Evolutionary conservation across 2,797 vertebrate species (phyloP), one percentile per base, ranked within the genome.

Genomic region (Chaenodraco wilsoni): DNA sequence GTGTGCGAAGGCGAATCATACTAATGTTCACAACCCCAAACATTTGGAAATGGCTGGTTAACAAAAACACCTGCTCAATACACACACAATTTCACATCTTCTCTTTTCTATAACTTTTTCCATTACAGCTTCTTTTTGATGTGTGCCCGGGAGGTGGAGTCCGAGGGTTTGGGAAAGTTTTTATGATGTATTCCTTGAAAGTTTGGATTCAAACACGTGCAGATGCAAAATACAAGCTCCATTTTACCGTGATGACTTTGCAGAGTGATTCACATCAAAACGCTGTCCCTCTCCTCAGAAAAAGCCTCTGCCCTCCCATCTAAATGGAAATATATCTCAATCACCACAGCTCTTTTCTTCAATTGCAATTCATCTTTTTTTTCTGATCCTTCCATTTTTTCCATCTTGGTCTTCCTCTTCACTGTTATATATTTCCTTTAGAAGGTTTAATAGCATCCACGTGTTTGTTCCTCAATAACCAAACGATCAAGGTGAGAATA

Each of bases 241-340:
- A 77, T 88, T 84, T 89, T 74, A 79, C 70, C 41, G 17, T 67
- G 79, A 86, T 87, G 74, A 84, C 82, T 85, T 85, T 83, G 82
- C 63, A 84, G 78, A 88, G 69, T 75, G 74, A 87, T 86, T 85
- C 81, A 87, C 65, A 88, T 90, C 81, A 88, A 89, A 89, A 86
- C 54, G 4, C 68, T 51, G 73, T 66, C 70, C 73, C 59, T 85
- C 56, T 70, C 16, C 48, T 69, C 63, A 57, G 75, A 72, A 87
- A 89, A 91, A 89, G 65, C 74, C 59, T 84, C 75, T 84, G 77
- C 81, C 84, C 86, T 86, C 86, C 91, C 85, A 94, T 94, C 90
- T 93, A 93, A 93, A 94, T 94, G 93, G 92, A 93, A 95, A 94
- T 94, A 84, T 65, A 77, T 85, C 86, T 87, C 88, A 89, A 86